phyloP scores from a whole-genome alignment of 2,888 invertebrate species.

The Erebia palarica region DNA sequence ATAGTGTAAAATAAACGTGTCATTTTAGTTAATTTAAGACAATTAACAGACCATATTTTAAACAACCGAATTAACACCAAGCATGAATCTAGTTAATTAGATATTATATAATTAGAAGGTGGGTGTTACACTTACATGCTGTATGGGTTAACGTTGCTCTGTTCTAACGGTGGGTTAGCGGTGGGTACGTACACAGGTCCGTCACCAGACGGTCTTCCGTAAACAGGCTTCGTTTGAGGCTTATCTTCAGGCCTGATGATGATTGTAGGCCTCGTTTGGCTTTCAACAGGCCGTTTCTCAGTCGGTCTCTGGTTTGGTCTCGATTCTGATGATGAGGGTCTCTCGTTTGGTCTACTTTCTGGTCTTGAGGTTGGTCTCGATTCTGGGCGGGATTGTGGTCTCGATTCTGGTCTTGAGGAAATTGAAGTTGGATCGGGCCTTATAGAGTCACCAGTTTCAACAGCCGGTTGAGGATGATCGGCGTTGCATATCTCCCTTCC shows the following conservation, averaged over 20 bases:
- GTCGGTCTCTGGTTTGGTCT: conserved; percentile 34
- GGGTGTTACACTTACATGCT: conserved; percentile 62
- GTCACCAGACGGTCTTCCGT: conserved; percentile 51
- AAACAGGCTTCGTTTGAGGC: conserved; percentile 56
- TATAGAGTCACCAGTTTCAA: conserved; percentile 51
- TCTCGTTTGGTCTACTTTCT: conserved; percentile 19
- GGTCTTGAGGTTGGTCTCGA: conserved; percentile 34
- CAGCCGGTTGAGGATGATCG: conserved; percentile 56
- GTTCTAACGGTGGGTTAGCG: conserved; percentile 47
- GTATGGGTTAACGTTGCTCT: conserved; percentile 54
- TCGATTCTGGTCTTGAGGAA: conserved; percentile 25
- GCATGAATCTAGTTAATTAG: too few species aligned
- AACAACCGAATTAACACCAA: too few species aligned
- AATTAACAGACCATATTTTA: too few species aligned
- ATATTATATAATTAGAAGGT: conserved; percentile 1
- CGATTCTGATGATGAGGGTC: conserved; percentile 23
- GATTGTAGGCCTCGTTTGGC: conserved; percentile 27
- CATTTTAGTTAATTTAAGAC: too few species aligned
- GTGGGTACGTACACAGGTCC: conserved; percentile 66
- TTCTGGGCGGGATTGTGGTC: conserved; percentile 16
- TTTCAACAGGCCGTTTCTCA: conserved; percentile 25
- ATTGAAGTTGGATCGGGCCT: conserved; percentile 30
- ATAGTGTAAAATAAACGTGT: too few species aligned
- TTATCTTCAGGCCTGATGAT: conserved; percentile 55
- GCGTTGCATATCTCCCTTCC: conserved; percentile 83